A percentile compares a stretch with the other conserved stretches of the same genome.
Conservation (phyloP, 2,888 invertebrate genomes). For the Candidula unifasciata region DNA sequence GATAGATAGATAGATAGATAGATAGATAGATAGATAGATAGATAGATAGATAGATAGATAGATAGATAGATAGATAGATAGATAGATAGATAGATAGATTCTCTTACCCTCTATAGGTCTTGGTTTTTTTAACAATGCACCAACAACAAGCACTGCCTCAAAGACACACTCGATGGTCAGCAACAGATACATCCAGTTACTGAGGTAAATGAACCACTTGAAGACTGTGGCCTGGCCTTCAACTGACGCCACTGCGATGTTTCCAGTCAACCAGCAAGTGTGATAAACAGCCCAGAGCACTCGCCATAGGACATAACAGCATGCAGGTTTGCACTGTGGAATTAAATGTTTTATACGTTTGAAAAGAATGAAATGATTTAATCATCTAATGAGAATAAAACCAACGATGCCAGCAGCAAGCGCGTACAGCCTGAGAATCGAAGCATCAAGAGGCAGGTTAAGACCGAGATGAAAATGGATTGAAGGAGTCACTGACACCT, state of each 20-base stretch:
- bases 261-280: slow-evolving; percentile 49
- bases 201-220: slow-evolving; percentile 62
- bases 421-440: too few relatives aligned
- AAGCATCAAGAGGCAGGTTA: too few relatives aligned
- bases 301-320: slow-evolving; percentile 48
- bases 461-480: too few relatives aligned
- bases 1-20: slow-evolving; percentile 4
- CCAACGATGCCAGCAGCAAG: too few relatives aligned
- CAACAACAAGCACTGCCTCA: slow-evolving; percentile 14
- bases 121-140: neutral
- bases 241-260: slow-evolving; percentile 58
- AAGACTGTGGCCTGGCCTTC: neutral
- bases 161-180: slow-evolving; percentile 45
- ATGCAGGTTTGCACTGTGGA: slow-evolving; percentile 5
- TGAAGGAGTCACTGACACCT: too few relatives aligned
- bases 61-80: neutral
- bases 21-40: neutral
- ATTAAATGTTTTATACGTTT: too few relatives aligned
- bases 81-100: neutral
- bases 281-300: slow-evolving; percentile 56
- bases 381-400: too few relatives aligned
- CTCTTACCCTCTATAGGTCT: neutral
- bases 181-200: slow-evolving; percentile 59
- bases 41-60: neutral
- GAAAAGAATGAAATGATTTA: too few relatives aligned